Base-by-base conservation (phyloP, 1,140 invertebrate species). In the Macrobrachium nipponense region DNA sequence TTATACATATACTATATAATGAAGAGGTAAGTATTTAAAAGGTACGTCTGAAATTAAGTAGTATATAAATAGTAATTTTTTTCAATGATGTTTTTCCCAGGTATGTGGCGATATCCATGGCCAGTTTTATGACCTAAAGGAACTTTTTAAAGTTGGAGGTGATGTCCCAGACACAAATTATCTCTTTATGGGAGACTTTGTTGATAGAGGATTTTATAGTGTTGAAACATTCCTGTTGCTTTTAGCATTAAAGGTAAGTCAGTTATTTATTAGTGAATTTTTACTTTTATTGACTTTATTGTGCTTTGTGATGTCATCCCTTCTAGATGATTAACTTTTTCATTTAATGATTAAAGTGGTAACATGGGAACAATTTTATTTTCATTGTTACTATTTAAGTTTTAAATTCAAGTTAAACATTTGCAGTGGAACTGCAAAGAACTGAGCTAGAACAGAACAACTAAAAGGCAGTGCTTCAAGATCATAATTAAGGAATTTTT, bases 91-190 rank as follows among this genome's bases (percentile, higher is more conserved):
- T 18, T 66, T 88, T 90, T 93, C 92, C 87, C 90, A 98, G 96
- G 97, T 99, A 72, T 99, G 99, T 93, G 99, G 99, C 86, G 99
- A 99, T 92, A 99, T 99, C 89, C 99, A 99, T 92, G 99, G 99
- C 10, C 99, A 99, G 92, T 99, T 99, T 93, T 99, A 99, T 93
- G 99, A 99, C 92, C 92, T 99, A 18, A 99, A 99, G 92, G 98
- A 99, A 92, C 92, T 99, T 59, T 99, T 99, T 90, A 98, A 98
- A 95, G 97, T 99, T 60, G 98, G 98, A 70, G 98, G 98, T 27
- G 97, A 99, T 94, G 97, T 99, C 85, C 98, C 98, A 59, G 97
- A 99, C 91, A 99, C 98, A 82, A 99, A 99, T 92, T 99, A 99
- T 90, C 92, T 99, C 64, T 99, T 99, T 91, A 98, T 99, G 96